Evolutionary conservation across 1,140 invertebrate species (phyloP), one percentile per base, ranked within the genome.

Genomic region (Achatina immaculata): DNA sequence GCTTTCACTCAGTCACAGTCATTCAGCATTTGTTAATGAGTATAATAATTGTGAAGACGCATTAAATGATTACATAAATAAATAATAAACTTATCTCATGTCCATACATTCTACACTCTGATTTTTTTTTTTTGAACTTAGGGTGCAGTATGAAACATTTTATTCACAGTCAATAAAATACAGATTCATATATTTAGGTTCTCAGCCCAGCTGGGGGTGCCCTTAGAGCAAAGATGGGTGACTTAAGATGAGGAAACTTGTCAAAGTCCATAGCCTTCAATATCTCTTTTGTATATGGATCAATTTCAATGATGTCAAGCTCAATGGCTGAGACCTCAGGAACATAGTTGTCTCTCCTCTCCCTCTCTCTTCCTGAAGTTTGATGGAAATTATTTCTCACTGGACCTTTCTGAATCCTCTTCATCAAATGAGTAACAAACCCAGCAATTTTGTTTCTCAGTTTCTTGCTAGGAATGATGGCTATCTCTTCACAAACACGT

Each of bases 361-460:
- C 98, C 92, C 98, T 94, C 92, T 99, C 98, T 92, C 99, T 98
- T 92, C 99, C 98, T 92, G 99, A 98, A 77, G 99, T 93, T 92
- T 99, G 99, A 89, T 99, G 99, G 85, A 98, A 99, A 92, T 99
- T 99, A 85, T 98, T 98, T 90, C 98, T 94, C 9, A 99, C 98
- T 91, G 97, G 96, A 38, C 97, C 98, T 90, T 96, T 95, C 87
- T 98, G 95, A 85, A 99, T 95, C 89, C 98, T 94, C 90, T 98
- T 98, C 98, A 99, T 99, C 92, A 99, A 94, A 93, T 99, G 98
- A 81, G 98, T 99, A 45, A 99, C 96, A 92, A 99, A 99, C 81
- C 98, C 98, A 91, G 98, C 98, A 92, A 99, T 99, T 93, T 99
- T 98, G 92, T 99, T 99, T 86, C 98, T 94, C 75, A 99, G 93